Evolutionary conservation across 2,797 vertebrate species (phyloP), one percentile per base, ranked within the genome.

Genomic region (Bovichtus diacanthus): DNA sequence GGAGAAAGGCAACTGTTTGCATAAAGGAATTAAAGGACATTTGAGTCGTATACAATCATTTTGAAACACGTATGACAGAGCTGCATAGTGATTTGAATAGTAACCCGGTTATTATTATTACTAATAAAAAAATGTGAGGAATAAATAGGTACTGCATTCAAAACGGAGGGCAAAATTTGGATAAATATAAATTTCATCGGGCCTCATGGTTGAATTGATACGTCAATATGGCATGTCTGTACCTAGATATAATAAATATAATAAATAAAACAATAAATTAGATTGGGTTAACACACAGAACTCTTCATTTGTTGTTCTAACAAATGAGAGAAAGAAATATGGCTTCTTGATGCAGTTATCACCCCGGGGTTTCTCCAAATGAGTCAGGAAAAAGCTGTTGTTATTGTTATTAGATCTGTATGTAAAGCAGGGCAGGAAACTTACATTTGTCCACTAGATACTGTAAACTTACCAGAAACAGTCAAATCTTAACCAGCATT

Each of bases 221-320:
- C 79, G 79, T 85, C 80, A 88, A 89, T 85, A 88, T 92, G 90
- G 85, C 86, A 68, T 93, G 91, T 89, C 82, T 93, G 92, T 94
- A 94, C 93, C 93, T 92, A 87, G 87, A 92, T 87, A 91, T 82
- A 93, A 94, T 94, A 95, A 94, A 94, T 94, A 93, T 90, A 95
- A 95, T 94, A 95, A 94, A 95, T 93, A 94, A 94, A 93, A 93
- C 78, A 94, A 95, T 94, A 95, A 95, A 93, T 95, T 95, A 95
- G 89, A 87, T 68, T 91, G 93, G 92, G 91, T 94, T 90, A 79
- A 93, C 86, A 90, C 81, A 92, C 76, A 92, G 86, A 89, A 74
- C 81, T 91, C 89, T 83, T 90, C 88, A 88, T 92, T 91, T 92
- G 93, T 74, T 70, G 76, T 76, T 80, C 67, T 1, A 86, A 94